These are phyloP conservation scores for Toxotes lorentzi DNA, from an alignment of 2,797 vertebrate genomes.

Conservation along the genomic window DNA sequence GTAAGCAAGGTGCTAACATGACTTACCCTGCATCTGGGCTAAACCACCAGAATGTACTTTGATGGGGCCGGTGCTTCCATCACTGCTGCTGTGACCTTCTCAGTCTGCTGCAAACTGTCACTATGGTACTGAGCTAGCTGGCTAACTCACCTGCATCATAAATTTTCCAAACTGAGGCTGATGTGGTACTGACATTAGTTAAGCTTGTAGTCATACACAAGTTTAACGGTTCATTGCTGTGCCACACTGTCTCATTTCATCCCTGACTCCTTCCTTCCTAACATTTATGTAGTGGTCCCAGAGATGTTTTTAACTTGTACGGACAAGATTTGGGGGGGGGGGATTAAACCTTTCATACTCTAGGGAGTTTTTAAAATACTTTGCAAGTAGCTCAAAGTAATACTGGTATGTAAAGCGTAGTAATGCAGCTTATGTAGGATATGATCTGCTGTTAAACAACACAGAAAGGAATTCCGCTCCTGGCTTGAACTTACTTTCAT, in stretches of 20 bases:
- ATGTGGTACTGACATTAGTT: neutral
- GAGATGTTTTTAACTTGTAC: neutral
- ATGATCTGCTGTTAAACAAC: neutral
- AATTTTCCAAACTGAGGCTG: neutral
- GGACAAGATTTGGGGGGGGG: neutral
- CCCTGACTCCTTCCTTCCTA: neutral
- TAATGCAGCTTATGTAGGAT: neutral
- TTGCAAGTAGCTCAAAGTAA: neutral
- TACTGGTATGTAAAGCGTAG: neutral
- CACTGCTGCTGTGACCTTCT: neutral
- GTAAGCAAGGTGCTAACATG: constrained; percentile 76
- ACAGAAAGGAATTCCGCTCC: neutral
- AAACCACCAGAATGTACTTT: constrained; percentile 90
- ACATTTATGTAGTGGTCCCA: constrained; percentile 7
- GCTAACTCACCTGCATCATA: constrained; percentile 25
- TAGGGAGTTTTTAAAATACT: neutral
- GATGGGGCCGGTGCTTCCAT: constrained; percentile 73
- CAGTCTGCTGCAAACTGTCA: constrained; percentile 5
- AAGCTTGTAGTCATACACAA: neutral
- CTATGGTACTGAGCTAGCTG: neutral
- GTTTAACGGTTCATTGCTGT: constrained; percentile 5
- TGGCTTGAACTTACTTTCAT: neutral
- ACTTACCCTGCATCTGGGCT: constrained; percentile 1
- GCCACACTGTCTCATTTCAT: neutral
- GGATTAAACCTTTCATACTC: neutral